Evolutionary conservation across 2,113 vertebrate genomes (phyloP).

Genomic region (Tachysurus vachellii): DNA sequence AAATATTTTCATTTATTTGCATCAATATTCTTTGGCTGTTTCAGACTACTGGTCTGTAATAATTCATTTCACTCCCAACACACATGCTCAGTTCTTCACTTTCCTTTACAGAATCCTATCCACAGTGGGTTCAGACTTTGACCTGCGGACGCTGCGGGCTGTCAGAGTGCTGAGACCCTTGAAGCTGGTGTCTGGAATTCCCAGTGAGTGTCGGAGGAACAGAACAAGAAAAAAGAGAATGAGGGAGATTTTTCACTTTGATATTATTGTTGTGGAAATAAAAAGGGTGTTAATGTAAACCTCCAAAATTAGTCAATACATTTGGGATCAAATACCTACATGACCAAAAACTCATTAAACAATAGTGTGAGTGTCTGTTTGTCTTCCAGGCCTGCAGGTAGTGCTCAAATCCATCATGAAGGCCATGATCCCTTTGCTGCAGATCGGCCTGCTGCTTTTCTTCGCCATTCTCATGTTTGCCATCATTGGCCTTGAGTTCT

Average conservation of each 20-base stretch:
- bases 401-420: constrained; percentile 98
- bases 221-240: not conserved
- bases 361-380: constrained; percentile 10
- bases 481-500: constrained; percentile 96
- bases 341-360: not conserved
- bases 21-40: not conserved
- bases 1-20: not conserved
- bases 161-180: constrained; percentile 94
- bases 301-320: not conserved
- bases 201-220: constrained; percentile 81
- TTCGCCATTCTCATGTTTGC: constrained; percentile 96
- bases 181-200: constrained; percentile 96
- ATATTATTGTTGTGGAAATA: not conserved
- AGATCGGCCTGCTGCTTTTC: constrained; percentile 92
- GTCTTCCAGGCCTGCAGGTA: constrained; percentile 86
- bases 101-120: constrained; percentile 71
- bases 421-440: constrained; percentile 93
- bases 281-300: not conserved
- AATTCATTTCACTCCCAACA: not conserved
- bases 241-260: not conserved
- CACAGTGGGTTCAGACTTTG: constrained; percentile 88
- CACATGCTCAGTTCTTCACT: not conserved
- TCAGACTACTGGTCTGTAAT: not conserved
- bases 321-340: not conserved
- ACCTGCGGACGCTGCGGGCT: constrained; percentile 93